phyloP scores from a whole-genome alignment of 2,888 invertebrate genomes.

The Rambutsinella grinnellia region DNA sequence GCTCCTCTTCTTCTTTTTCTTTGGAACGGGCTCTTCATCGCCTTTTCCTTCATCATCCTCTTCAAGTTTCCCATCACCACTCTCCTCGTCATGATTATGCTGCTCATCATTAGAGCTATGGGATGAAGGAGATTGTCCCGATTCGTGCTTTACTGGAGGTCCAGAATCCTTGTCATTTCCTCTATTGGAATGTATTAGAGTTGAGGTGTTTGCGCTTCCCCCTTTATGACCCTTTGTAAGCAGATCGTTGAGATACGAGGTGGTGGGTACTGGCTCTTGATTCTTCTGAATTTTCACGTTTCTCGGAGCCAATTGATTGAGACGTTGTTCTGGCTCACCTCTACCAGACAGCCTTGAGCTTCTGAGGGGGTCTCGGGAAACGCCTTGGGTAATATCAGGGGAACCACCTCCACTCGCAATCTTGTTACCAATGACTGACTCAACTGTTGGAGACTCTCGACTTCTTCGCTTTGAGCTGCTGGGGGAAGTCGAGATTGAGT shows the following conservation, averaged over 20 bases:
- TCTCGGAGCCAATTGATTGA: not conserved
- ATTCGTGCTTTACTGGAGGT: not conserved
- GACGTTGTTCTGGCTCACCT: not conserved
- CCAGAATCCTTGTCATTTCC: not conserved
- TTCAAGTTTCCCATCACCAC: constrained; percentile 6
- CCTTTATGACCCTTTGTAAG: not conserved
- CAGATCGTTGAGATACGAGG: constrained; percentile 11
- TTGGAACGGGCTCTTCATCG: constrained; percentile 29
- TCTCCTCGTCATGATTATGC: constrained; percentile 6
- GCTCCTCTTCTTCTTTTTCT: constrained; percentile 64
- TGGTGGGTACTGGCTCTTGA: not conserved
- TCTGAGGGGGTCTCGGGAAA: constrained; percentile 8
- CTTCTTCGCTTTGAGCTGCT: constrained; percentile 1
- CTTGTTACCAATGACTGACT: constrained; percentile 5
- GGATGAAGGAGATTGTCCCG: not conserved
- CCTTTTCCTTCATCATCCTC: constrained; percentile 17
- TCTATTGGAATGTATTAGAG: not conserved
- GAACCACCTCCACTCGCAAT: constrained; percentile 28
- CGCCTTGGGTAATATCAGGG: constrained; percentile 38
- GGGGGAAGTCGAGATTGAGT: not conserved
- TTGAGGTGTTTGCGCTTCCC: not conserved
- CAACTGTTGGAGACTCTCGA: not conserved
- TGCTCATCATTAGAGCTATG: not conserved
- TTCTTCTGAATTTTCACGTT: not conserved
- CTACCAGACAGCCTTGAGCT: not conserved